Percentiles rank a stretch among this genome's conserved stretches.
phyloP scores from a whole-genome alignment of 2,113 vertebrate species.

The Bufo gargarizans region DNA sequence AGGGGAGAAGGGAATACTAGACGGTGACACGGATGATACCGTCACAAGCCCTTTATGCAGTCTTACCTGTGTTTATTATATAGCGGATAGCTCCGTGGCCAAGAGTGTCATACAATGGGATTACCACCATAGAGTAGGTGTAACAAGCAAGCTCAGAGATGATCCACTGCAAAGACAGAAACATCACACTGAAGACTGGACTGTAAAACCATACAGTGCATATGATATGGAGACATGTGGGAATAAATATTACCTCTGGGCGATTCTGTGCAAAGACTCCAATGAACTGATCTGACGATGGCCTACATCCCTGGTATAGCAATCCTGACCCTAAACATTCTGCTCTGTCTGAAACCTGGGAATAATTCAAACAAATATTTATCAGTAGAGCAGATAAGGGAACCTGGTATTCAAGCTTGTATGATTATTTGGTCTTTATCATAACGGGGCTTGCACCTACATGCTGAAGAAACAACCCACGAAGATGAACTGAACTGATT shows the following conservation, averaged over 20 bases:
- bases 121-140: slow-evolving; percentile 97
- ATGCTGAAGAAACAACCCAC: too few species aligned
- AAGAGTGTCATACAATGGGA: slow-evolving; percentile 94
- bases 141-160: slow-evolving; percentile 97
- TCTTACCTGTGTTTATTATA: slow-evolving; percentile 93
- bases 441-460: too few species aligned
- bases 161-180: slow-evolving; percentile 84
- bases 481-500: too few species aligned
- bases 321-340: slow-evolving; percentile 93
- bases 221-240: neutral
- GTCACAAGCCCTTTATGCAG: neutral
- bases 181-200: neutral
- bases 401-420: neutral
- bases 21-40: too few species aligned
- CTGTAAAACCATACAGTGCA: neutral
- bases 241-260: slow-evolving; percentile 65
- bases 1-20: too few species aligned
- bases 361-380: slow-evolving; percentile 19
- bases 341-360: slow-evolving; percentile 86
- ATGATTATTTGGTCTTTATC: too few species aligned
- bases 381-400: neutral
- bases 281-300: slow-evolving; percentile 86
- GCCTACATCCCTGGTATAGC: slow-evolving; percentile 86
- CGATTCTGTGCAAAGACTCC: slow-evolving; percentile 97
- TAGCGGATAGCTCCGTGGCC: slow-evolving; percentile 92